phyloP scores from a whole-genome alignment of 2,797 vertebrate species.

The Dipus sagitta region DNA sequence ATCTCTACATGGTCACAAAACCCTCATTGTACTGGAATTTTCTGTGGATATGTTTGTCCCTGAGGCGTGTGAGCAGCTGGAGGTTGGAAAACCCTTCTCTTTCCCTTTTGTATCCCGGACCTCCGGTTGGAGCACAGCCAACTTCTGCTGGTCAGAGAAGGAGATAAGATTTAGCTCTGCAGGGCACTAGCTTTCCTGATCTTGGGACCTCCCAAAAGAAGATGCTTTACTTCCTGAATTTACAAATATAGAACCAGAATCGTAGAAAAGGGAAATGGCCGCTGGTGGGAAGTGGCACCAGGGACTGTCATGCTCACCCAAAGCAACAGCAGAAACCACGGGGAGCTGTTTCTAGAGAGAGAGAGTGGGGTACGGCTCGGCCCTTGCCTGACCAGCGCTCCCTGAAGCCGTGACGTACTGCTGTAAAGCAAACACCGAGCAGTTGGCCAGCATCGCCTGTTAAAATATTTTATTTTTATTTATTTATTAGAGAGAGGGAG shows the following conservation, averaged over 20 bases:
- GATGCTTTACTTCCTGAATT: background rate
- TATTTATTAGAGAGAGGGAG: too few relatives aligned
- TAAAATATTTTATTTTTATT: too few relatives aligned
- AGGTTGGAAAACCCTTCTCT: background rate
- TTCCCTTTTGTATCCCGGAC: conserved; percentile 34
- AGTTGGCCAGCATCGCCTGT: background rate
- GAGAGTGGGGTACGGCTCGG: background rate
- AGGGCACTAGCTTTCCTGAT: background rate
- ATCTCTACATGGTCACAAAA: conserved; percentile 62
- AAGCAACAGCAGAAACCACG: conserved; percentile 44
- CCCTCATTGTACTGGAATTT: conserved; percentile 22
- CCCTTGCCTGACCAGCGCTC: background rate
- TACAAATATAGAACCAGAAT: background rate
- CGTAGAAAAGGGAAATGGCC: background rate
- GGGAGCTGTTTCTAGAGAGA: background rate
- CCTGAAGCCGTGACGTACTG: background rate
- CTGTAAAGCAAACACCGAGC: background rate
- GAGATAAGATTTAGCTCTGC: background rate
- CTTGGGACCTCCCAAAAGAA: background rate
- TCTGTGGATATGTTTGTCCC: conserved; percentile 21
- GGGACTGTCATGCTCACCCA: background rate
- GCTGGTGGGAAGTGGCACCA: background rate
- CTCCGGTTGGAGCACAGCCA: background rate
- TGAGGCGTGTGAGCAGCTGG: background rate
- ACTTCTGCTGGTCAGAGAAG: background rate